These are phyloP conservation scores for Calliphora vomitoria DNA, from an alignment of 2,888 invertebrate genomes.

Conservation along the genomic window DNA sequence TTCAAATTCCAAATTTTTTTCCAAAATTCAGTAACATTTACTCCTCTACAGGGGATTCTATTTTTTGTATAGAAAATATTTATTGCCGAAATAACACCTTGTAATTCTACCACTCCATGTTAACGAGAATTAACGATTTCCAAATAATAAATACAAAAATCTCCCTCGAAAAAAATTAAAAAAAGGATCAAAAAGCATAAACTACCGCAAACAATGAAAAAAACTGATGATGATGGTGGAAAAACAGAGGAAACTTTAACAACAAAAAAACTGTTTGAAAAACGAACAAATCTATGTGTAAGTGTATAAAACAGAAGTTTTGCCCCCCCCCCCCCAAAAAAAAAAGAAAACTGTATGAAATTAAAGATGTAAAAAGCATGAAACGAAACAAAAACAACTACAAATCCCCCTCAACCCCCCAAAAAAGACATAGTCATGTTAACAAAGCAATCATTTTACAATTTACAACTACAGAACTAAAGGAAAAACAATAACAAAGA, in stretches of 20 bases:
- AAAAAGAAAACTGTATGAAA: background rate
- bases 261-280: background rate
- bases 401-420: background rate
- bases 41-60: too few species aligned
- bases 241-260: background rate
- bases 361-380: slow-evolving; percentile 2
- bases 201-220: slow-evolving; percentile 39
- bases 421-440: slow-evolving; percentile 57
- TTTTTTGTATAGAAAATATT: too few species aligned
- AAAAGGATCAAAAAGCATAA: background rate
- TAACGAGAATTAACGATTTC: slow-evolving; percentile 66
- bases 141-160: slow-evolving; percentile 57
- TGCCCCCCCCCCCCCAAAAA: background rate
- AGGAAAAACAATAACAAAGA: slow-evolving; percentile 27
- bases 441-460: slow-evolving; percentile 71
- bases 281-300: too few species aligned
- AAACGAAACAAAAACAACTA: background rate
- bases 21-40: too few species aligned
- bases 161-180: background rate
- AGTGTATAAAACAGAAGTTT: slow-evolving; percentile 26
- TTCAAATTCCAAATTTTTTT: too few species aligned
- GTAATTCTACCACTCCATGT: slow-evolving; percentile 14
- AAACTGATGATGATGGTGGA: slow-evolving; percentile 31
- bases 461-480: slow-evolving; percentile 58
- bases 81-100: too few species aligned